Percentiles rank a stretch among this genome's conserved stretches.
phyloP scores from a whole-genome alignment of 2,113 vertebrate species.

The Capreolus pygargus region DNA sequence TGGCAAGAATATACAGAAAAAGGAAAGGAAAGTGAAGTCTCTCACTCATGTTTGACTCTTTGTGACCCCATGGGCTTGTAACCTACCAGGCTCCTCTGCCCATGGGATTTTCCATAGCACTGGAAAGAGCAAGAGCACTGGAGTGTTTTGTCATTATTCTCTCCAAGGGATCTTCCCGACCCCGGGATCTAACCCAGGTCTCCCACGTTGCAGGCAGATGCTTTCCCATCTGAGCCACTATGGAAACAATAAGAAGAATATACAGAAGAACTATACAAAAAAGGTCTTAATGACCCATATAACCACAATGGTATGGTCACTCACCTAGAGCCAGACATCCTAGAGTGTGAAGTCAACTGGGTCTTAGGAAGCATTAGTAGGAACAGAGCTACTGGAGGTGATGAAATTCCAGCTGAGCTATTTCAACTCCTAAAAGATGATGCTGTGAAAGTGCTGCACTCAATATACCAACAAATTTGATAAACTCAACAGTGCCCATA shows the following conservation, averaged over 20 bases:
- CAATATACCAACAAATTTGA: neutral
- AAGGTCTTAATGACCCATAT: neutral
- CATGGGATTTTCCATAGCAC: neutral
- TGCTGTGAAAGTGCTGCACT: neutral
- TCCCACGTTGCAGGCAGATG: neutral
- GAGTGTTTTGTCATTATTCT: neutral
- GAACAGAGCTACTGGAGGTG: neutral
- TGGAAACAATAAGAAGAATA: neutral
- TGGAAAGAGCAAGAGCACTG: neutral
- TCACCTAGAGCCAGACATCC: neutral
- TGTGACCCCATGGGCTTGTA: neutral
- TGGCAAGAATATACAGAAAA: neutral
- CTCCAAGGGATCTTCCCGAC: neutral
- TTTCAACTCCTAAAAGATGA: neutral
- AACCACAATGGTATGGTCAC: neutral
- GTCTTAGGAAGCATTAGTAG: neutral
- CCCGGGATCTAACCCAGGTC: fast-evolving
- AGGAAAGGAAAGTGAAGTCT: neutral
- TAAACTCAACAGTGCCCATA: neutral
- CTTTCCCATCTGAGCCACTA: neutral
- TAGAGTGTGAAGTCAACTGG: neutral
- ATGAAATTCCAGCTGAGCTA: neutral
- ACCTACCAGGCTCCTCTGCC: neutral
- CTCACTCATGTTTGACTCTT: neutral
- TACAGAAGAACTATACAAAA: neutral